Evolutionary conservation across 2,113 vertebrate genomes (phyloP).

Genomic region (Lucifuga dentata): DNA sequence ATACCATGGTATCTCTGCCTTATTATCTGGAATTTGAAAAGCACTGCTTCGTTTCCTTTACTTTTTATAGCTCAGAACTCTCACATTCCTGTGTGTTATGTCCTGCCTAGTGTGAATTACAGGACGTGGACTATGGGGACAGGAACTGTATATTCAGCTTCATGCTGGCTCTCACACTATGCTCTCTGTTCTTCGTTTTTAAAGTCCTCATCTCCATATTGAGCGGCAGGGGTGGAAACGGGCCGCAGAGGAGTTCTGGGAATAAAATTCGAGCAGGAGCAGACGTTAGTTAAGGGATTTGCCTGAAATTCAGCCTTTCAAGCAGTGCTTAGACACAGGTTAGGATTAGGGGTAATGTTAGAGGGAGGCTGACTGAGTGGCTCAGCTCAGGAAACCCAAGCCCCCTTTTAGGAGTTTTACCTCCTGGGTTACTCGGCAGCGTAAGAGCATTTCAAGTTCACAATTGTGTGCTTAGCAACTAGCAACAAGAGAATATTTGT

Average conservation of each 20-base stretch:
- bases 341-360: slow-evolving; percentile 54
- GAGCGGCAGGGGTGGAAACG: slow-evolving; percentile 29
- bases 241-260: slow-evolving; percentile 44
- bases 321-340: slow-evolving; percentile 60
- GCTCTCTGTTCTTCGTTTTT: slow-evolving; percentile 3
- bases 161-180: neutral
- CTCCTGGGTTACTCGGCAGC: neutral
- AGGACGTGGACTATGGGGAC: neutral
- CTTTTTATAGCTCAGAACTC: slow-evolving; percentile 19
- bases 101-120: neutral
- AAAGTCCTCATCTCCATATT: slow-evolving; percentile 10
- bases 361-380: slow-evolving; percentile 36
- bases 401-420: slow-evolving; percentile 16
- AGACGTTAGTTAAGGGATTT: slow-evolving; percentile 47
- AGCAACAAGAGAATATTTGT: neutral
- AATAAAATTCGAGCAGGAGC: slow-evolving; percentile 42
- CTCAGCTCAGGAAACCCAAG: slow-evolving; percentile 24
- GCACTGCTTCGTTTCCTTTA: neutral
- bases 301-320: slow-evolving; percentile 62
- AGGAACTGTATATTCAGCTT: neutral
- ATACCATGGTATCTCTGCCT: neutral
- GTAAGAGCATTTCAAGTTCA: neutral
- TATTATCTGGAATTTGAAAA: slow-evolving; percentile 18
- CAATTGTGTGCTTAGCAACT: neutral
- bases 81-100: neutral